phyloP scores from a whole-genome alignment of 1,140 invertebrate genomes.

The Nixonia krombeini region DNA sequence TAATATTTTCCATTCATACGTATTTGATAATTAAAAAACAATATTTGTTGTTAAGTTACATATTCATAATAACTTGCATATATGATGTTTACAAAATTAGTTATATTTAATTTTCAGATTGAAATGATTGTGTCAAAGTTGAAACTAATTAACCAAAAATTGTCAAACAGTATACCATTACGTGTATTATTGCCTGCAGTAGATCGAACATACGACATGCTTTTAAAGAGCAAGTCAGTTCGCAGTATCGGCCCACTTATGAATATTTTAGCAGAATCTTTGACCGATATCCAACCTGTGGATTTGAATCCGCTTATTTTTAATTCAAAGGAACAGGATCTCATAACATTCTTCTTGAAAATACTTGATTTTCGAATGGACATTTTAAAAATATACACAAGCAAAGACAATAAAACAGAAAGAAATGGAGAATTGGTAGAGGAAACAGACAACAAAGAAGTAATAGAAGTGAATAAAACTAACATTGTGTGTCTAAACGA shows the following conservation, averaged over 20 bases:
- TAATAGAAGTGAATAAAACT: constrained; percentile 58
- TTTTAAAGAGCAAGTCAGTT: constrained; percentile 75
- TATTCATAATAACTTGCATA: too few species aligned
- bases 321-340: constrained; percentile 66
- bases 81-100: too few species aligned
- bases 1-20: too few species aligned
- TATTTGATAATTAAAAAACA: too few species aligned
- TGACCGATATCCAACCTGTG: constrained; percentile 72
- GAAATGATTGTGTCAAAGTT: constrained; percentile 74
- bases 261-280: constrained; percentile 80
- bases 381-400: constrained; percentile 50
- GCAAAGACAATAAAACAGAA: constrained; percentile 35
- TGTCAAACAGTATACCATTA: constrained; percentile 78
- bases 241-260: constrained; percentile 80
- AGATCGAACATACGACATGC: constrained; percentile 76
- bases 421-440: neutral
- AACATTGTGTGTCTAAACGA: constrained; percentile 61
- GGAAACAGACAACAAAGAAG: constrained; percentile 51
- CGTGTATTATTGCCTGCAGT: constrained; percentile 85
- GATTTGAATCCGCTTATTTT: constrained; percentile 77
- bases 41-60: too few species aligned
- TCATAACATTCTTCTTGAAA: constrained; percentile 82
- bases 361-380: constrained; percentile 80
- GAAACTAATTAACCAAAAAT: constrained; percentile 76
- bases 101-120: constrained; percentile 59